A percentile compares a stretch with the other conserved stretches of the same genome.
These are phyloP conservation scores for Andrena marginata DNA, from an alignment of 2,888 invertebrate species.

Conservation along the genomic window DNA sequence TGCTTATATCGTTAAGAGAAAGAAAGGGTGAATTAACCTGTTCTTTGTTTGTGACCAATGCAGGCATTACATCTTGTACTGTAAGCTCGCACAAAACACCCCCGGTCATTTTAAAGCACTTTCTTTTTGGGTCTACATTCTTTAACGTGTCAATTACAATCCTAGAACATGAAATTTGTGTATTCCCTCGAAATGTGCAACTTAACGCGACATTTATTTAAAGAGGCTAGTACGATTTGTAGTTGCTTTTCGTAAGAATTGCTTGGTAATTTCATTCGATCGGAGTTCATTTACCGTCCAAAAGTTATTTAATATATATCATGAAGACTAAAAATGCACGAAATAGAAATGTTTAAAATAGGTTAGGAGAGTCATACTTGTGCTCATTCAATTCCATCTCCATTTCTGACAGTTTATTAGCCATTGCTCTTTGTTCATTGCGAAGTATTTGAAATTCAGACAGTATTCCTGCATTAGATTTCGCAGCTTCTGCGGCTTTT, in stretches of 20 bases:
- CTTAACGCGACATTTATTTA: background rate
- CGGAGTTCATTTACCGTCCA: background rate
- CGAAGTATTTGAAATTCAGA: conserved; percentile 94
- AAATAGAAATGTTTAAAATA: conserved; percentile 36
- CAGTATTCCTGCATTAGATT: conserved; percentile 91
- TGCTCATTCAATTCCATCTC: conserved; percentile 98
- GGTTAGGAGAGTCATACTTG: conserved; percentile 89
- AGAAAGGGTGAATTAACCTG: conserved; percentile 84
- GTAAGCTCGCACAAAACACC: conserved; percentile 97
- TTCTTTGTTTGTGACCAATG: conserved; percentile 92
- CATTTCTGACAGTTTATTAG: conserved; percentile 95
- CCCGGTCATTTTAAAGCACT: conserved; percentile 97
- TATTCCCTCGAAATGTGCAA: background rate
- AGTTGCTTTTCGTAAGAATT: background rate
- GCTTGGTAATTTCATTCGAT: background rate
- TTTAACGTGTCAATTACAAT: conserved; percentile 97
- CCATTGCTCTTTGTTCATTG: conserved; percentile 94
- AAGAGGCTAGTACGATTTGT: background rate
- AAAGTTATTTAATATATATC: background rate
- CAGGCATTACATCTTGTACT: conserved; percentile 96
- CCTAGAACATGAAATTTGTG: conserved; percentile 86
- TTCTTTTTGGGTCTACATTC: conserved; percentile 93
- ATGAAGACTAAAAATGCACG: background rate
- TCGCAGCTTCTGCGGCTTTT: conserved; percentile 76
- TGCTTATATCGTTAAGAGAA: conserved; percentile 9